A percentile compares a stretch with the other conserved stretches of the same genome.
These are phyloP conservation scores for Drosophila nigricruria DNA, from an alignment of 2,888 invertebrate genomes.

Conservation along the genomic window DNA sequence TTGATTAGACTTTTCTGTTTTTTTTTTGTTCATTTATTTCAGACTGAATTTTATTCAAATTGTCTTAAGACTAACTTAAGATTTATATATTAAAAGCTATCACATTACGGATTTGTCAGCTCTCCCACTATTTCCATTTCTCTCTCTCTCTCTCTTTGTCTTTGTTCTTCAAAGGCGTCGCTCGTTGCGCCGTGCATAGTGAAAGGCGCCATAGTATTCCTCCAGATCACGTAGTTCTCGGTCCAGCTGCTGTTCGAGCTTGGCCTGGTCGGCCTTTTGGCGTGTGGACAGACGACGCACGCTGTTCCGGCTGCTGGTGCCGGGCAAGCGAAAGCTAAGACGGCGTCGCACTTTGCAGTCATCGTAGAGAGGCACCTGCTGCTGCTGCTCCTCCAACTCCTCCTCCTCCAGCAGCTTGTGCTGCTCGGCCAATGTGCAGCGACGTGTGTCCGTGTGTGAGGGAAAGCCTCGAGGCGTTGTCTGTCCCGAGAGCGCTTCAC, in stretches of 20 bases:
- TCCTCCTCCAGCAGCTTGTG: background rate
- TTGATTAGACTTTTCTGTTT: background rate
- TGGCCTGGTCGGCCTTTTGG: constrained; percentile 49
- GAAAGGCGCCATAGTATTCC: constrained; percentile 73
- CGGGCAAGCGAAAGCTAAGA: constrained; percentile 60
- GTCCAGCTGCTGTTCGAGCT: constrained; percentile 57
- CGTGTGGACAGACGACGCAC: constrained; percentile 47
- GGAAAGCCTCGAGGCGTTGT: constrained; percentile 77
- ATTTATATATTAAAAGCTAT: constrained; percentile 51
- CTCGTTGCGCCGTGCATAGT: constrained; percentile 62
- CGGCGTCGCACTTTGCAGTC: constrained; percentile 51
- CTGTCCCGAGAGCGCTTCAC: constrained; percentile 74
- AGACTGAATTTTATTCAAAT: constrained; percentile 66
- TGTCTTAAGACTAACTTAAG: constrained; percentile 2
- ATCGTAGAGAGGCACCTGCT: constrained; percentile 43
- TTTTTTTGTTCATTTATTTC: background rate
- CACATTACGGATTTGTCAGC: constrained; percentile 41
- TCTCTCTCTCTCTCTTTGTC: background rate
- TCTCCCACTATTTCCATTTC: too few species aligned
- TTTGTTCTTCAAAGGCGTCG: constrained; percentile 53
- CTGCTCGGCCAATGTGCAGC: constrained; percentile 26
- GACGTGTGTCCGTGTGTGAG: constrained; percentile 65
- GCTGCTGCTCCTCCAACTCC: background rate
- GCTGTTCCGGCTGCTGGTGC: constrained; percentile 9
- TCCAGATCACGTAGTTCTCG: constrained; percentile 67